These are phyloP conservation scores for Ailuropoda melanoleuca DNA, from an alignment of 2,113 vertebrate species.

Conservation along the genomic window DNA sequence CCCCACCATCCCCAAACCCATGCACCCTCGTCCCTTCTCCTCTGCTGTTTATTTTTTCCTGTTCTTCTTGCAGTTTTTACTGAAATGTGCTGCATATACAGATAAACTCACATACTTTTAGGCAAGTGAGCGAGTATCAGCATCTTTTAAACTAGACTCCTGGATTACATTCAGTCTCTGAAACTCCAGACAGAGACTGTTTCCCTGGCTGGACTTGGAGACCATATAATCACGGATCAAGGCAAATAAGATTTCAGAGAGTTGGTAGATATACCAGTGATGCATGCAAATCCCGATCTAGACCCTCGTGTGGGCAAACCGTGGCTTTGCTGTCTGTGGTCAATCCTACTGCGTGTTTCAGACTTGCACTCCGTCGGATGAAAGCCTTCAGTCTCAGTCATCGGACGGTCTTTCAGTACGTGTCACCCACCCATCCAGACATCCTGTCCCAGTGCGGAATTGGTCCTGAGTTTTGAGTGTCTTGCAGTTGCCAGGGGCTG, in stretches of 20 bases:
- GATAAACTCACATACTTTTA: neutral
- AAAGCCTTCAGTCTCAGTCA: rapidly evolving
- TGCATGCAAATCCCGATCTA: neutral
- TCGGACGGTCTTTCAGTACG: neutral
- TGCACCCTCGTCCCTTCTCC: neutral
- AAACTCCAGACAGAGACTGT: neutral
- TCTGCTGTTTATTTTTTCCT: neutral
- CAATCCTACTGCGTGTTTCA: neutral
- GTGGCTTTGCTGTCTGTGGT: too few species aligned
- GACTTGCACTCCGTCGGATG: neutral
- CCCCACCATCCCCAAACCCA: rapidly evolving
- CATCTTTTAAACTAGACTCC: neutral
- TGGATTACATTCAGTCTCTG: neutral
- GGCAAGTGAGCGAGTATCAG: too few species aligned
- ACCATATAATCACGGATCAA: neutral
- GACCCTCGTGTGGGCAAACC: rapidly evolving
- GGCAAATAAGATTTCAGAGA: neutral
- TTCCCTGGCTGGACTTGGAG: neutral
- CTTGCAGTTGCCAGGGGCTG: rapidly evolving
- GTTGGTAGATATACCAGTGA: neutral
- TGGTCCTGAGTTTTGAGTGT: too few species aligned
- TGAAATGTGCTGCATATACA: neutral
- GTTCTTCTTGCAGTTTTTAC: neutral
- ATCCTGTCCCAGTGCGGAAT: rapidly evolving
- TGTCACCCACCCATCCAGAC: too few species aligned